Conservation (phyloP, 2,888 invertebrate species). For the Nysson spinosus region DNA sequence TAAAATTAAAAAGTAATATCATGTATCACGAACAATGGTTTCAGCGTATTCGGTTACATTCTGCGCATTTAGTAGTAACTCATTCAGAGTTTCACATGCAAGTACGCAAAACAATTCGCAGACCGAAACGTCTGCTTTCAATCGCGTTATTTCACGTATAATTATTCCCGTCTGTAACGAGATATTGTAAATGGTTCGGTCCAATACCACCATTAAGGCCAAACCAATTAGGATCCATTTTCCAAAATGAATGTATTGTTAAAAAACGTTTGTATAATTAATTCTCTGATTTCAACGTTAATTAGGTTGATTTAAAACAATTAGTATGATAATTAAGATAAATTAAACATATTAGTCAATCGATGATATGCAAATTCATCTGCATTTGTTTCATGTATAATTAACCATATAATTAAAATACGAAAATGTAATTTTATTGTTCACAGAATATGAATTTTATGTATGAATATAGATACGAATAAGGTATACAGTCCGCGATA, state of each 20-base stretch:
- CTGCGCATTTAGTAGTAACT: neutral
- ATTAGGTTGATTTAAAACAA: neutral
- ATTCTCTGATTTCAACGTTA: neutral
- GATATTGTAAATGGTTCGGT: constrained; percentile 40
- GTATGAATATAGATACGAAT: too few species aligned
- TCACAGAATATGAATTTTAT: neutral
- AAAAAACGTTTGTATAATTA: neutral
- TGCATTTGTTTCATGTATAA: neutral
- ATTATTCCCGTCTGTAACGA: constrained; percentile 49
- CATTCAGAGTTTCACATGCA: neutral
- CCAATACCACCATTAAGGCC: constrained; percentile 47
- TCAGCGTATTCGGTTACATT: neutral
- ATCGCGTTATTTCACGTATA: constrained; percentile 54
- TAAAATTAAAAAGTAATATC: neutral
- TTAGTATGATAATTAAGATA: neutral
- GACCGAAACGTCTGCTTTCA: constrained; percentile 36
- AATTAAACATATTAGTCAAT: neutral
- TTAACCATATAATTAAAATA: neutral
- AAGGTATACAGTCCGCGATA: too few species aligned
- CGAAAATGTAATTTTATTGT: neutral
- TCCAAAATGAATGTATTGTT: neutral
- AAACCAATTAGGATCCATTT: constrained; percentile 27
- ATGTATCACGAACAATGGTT: neutral
- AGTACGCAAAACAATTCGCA: constrained; percentile 4
- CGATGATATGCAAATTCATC: neutral